Base-by-base conservation (phyloP, 2,888 invertebrate species). In the Protophormia terraenovae region DNA sequence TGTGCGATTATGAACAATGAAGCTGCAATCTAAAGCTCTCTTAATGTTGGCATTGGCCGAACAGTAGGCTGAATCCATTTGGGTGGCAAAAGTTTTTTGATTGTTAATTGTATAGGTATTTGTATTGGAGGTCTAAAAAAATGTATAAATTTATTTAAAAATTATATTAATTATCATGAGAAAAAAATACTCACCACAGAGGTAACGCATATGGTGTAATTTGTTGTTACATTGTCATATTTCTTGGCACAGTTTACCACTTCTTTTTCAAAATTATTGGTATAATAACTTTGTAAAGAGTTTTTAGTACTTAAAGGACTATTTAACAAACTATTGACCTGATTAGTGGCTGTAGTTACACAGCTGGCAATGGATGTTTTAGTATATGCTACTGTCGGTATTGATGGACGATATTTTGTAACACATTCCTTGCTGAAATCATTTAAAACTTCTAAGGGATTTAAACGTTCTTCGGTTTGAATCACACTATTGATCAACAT, bases 341-440 rank as follows among this genome's bases (percentile, higher is more conserved):
- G 58, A n/a, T 7, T 72, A 0, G 8, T 82, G 7, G 87, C 87
- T 5, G 67, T 22, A 3, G 29, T 24, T 14, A 71, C 32, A 47
- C 88, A 88, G 14, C 16, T 78, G 2, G 62, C 67, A 7, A 86
- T 69, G 1, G 78, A 24, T 0, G 62, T 7, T 45, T 82, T 79
- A 0, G 87, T 60, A 2, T 66, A 16, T 1, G 71, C 69, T 0
- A 66, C 58, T 14, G 83, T 78, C 3, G 87, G 78, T 24, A 88
- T 38, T 19, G 73, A 55, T 1, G 45, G 14, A 16, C 86, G 85
- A 66, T 88, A 87, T 60, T 86, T 86, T 2, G 69, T 76, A 0
- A 88, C 86, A 41, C 88, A 88, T 7, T 83, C 80, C 24, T 87
- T 86, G 27, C 58, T 73, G 10, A 78, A 58, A 16, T 81, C 81